Base-by-base conservation (phyloP, 2,113 vertebrate genomes). In the Macaca nemestrina region DNA sequence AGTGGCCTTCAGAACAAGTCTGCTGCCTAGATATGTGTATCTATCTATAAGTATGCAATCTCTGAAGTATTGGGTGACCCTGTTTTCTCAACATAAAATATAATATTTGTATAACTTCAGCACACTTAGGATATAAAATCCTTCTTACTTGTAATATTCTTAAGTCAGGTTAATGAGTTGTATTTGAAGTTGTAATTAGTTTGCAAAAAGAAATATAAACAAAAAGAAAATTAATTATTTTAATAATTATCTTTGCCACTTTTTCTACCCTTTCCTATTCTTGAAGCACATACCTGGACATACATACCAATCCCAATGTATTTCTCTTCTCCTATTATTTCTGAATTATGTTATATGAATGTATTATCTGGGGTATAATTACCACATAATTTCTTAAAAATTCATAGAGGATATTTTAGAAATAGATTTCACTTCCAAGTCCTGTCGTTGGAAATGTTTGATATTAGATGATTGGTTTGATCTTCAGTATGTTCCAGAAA, bases 401-500 rank as follows among this genome's bases (percentile, higher is more conserved):
- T 92, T 93, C 40, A 32, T 92, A 85, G 20, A 3, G 1, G 23
- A 59, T 92, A 88, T 90, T 97, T 96, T 88, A 73, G 76, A 97
- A 79, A 92, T 61, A 81, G 23, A 83, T 48, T 95, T 93, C 96
- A 61, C 30, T 30, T 98, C 52, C 75, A 97, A 79, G 96, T 43
- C 59, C 79, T 98, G 78, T 67, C 25, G 0, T 89, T 94, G 95
- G 68, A 98, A 97, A 96, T 38, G 82, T 90, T 64, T 90, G 95
- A 52, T 92, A 23, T 86, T 93, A 93, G 90, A 84, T 88, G 95
- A 70, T 30, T 83, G n/a, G 57, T 93, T 97, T 98, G 89, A 96
- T 98, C 97, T 98, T 96, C 45, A 20, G 76, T 92, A 90, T 45
- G 59, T 8, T 97, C 97, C 67, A 94, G 88, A 94, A 96, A 89